Base-by-base conservation (phyloP, 2,797 vertebrate genomes). In the Choloepus didactylus region DNA sequence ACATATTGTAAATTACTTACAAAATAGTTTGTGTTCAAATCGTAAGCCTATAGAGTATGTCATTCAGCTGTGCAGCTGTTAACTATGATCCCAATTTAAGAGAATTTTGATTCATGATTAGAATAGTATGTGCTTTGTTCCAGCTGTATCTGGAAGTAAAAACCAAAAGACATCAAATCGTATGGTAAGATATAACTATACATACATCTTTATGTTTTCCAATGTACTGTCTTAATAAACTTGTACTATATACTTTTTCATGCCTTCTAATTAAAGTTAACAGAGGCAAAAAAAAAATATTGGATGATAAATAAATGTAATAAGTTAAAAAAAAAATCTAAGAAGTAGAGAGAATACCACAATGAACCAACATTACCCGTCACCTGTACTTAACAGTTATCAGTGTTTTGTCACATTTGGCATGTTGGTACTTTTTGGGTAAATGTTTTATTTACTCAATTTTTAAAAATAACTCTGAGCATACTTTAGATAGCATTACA, bases 101-200 rank as follows among this genome's bases (percentile, higher is more conserved):
- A 95, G 86, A 96, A 97, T 98, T 98, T 95, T 96, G 96, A 94
- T 94, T 97, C 87, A 97, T 96, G 95, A 97, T 98, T 97, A 95
- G 51, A 98, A 91, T 91, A 80, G 89, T 96, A 95, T 96, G 97
- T 89, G 91, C 93, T 86, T 87, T 91, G 51, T 87, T 93, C 94
- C n/a, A 96, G 88, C 96, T 98, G 95, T 97, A 97, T 95, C 95
- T 94, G 89, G 81, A 96, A 98, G 90, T 83, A 97, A 97, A 97
- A 97, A 97, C 88, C 70, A 97, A 97, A 95, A 97, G 96, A 97
- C 62, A 96, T 92, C 91, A 97, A 98, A 93, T 82, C 85, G 35
- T 89, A 46, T 73, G 31, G 49, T 87, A 86, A 56, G 54, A 38
- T 83, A 90, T 76, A 89, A 92, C 97, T 56, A 38, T 73, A 66